Evolutionary conservation across 2,797 vertebrate species (phyloP).

Genomic region (Pantherophis vulpinus): DNA sequence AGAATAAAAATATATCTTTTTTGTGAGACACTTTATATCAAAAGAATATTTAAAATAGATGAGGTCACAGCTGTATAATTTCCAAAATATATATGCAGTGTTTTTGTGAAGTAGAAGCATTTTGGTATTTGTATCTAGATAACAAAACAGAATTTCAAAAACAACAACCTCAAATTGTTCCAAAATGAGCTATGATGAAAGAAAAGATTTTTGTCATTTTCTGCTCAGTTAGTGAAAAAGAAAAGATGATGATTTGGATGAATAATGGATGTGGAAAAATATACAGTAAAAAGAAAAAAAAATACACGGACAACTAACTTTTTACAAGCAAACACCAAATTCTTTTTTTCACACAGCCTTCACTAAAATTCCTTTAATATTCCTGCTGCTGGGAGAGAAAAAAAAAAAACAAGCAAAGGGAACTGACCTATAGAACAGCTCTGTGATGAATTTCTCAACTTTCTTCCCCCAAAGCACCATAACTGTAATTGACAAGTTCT

Average conservation of each 20-base stretch:
- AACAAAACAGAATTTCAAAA: background rate
- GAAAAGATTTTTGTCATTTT: background rate
- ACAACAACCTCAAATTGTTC: background rate
- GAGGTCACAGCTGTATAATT: background rate
- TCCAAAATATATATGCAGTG: background rate
- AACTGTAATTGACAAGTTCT: background rate
- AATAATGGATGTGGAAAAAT: background rate
- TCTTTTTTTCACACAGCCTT: background rate
- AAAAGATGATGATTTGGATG: background rate
- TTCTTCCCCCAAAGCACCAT: background rate
- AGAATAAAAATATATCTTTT: background rate
- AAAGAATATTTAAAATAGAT: background rate
- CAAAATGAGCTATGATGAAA: background rate
- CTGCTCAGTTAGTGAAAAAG: background rate
- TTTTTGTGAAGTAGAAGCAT: background rate
- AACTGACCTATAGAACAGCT: background rate
- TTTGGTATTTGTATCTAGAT: background rate
- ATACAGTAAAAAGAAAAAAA: background rate
- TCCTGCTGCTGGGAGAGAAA: background rate
- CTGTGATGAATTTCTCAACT: background rate
- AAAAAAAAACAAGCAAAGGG: background rate
- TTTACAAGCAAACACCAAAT: background rate
- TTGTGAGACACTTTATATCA: background rate
- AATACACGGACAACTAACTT: background rate
- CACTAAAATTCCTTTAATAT: background rate